Percentiles rank a stretch among this genome's conserved stretches.
phyloP scores from a whole-genome alignment of 1,140 invertebrate genomes.

The Heterodera carotae region DNA sequence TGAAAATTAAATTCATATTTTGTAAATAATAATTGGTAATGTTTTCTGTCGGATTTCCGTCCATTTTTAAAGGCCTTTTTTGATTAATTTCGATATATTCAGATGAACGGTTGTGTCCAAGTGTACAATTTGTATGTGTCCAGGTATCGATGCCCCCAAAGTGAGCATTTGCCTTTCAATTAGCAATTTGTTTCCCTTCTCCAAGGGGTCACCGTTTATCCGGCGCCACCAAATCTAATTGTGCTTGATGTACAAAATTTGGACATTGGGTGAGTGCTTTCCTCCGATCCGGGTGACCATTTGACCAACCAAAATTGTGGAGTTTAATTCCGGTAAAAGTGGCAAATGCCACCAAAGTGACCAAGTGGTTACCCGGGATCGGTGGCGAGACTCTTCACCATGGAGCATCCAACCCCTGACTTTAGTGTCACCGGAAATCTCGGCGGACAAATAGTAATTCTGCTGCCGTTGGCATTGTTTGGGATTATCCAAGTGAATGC shows the following conservation, averaged over 20 bases:
- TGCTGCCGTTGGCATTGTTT: conserved; percentile 58
- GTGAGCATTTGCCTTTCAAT: not conserved
- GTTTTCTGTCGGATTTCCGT: no score
- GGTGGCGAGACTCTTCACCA: not conserved
- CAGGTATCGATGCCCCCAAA: conserved; percentile 61
- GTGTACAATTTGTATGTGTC: conserved; percentile 64
- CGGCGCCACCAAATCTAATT: conserved; percentile 60
- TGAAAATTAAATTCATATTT: no score
- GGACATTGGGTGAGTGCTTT: conserved; percentile 55
- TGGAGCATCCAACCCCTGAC: not conserved
- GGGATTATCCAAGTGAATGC: conserved; percentile 64
- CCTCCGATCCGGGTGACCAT: no score
- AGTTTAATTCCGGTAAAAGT: no score
- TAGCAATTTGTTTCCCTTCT: not conserved
- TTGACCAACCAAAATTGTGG: no score
- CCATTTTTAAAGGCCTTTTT: no score
- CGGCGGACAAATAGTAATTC: conserved; percentile 61
- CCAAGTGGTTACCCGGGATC: no score
- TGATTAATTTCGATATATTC: conserved; percentile 29
- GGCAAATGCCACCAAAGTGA: no score
- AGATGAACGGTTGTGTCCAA: conserved; percentile 60
- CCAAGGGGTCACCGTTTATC: conserved; percentile 57
- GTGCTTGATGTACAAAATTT: conserved; percentile 62
- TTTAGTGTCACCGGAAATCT: conserved; percentile 63
- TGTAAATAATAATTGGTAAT: no score